Evolutionary conservation across 2,113 vertebrate genomes (phyloP), one percentile per base, ranked within the genome.

Genomic region (Vimba vimba): DNA sequence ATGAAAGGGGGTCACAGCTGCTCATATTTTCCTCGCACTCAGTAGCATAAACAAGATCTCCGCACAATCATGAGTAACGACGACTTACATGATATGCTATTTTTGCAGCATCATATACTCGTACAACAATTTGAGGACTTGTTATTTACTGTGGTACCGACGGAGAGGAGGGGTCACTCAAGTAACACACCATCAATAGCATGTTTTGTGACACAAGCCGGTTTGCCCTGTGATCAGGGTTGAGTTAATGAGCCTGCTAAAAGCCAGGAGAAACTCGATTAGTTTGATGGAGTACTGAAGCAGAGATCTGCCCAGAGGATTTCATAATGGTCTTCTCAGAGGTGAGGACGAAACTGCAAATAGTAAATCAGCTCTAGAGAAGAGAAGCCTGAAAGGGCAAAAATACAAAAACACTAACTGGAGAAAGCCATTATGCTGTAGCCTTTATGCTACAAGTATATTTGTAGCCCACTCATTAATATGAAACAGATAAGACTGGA

Each of bases 241-340:
- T 81, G n/a, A 66, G 79, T 45, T 66, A 81, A 81, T 66, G 59
- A 81, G 79, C 59, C 36, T 39, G 57, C 30, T 81, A 66, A 30
- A 80, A 64, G 59, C 79, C 59, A 21, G 39, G 79, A 81, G 59
- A 47, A 79, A 79, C 77, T 25, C 59, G 47, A 30, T 81, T 81
- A 81, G 59, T 64, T 19, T 81, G 79, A 81, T 81, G 79, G 39
- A 81, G 79, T 27, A 81, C 79, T 47, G 13, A 66, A 21, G 59
- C 39, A 12, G n/a, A 80, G 59, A 47, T 80, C 39, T 64, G 59
- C 59, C 59, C n/a, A 64, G 59, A 64, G 59, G 59, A 80, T 80
- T 64, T 45, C 23, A 45, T 27, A 47, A 64, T 66, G 59, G 15
- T 47, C 39, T 80, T 80, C 25, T 64, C 39, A 47, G 39, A 27